Evolutionary conservation across 2,113 vertebrate genomes (phyloP), one percentile per base, ranked within the genome.

Genomic region (Lagenorhynchus albirostris): DNA sequence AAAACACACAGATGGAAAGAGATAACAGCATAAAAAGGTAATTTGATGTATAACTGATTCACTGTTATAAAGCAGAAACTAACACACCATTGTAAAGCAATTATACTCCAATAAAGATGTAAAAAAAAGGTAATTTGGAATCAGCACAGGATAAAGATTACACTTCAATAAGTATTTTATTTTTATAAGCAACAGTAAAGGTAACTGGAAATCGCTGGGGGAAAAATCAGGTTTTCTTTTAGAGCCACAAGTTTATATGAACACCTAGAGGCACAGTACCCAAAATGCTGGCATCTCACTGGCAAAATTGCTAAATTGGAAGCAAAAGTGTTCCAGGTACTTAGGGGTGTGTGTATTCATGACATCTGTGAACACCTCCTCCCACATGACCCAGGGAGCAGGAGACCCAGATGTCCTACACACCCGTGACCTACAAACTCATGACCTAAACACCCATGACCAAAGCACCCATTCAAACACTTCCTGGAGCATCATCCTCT

Each of bases 51-150:
- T 44, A 44, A 44, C 44, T 44, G 44, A 44, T 44, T 44, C 44
- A 44, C 44, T 44, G 44, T 44, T 8, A 7, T 44, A 44, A 8
- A 8, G 44, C 44, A 44, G 44, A 44, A 44, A 44, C 44, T 44
- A 44, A 44, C 44, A 44, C 44, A 8, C 44, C 8, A 44, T 44
- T 44, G 44, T 44, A 41, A 41, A 41, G 41, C 41, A 41, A 41
- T 41, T 41, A 41, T 41, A 41, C 6, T 41, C 41, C 41, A 41
- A 41, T 41, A 41, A 41, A 41, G 41, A 41, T 44, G 44, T 44
- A 44, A 44, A 44, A 44, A 97, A 93, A 91, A 58, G 38, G 68
- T 86, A 94, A 95, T 97, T 97, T 97, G 82, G 71, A 86, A 79
- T 86, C 89, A 80, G 73, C 63, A 89, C 91, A 83, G 77, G 41